These are phyloP conservation scores for Metellina segmentata DNA, from an alignment of 2,888 invertebrate genomes.

Conservation along the genomic window DNA sequence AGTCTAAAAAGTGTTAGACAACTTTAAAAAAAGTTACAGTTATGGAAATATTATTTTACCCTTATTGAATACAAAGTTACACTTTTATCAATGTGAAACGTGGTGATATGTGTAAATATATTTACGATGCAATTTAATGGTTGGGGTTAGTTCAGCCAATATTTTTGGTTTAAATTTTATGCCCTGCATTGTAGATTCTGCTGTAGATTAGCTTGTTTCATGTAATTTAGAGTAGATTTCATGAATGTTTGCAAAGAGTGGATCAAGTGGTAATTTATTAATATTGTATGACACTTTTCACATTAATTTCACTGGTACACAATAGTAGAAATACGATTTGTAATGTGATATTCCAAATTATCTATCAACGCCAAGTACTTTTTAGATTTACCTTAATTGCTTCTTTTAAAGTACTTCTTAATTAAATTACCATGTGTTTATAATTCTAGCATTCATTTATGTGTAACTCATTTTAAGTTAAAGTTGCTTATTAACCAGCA, in stretches of 20 bases:
- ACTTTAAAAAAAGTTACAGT: constrained; percentile 32
- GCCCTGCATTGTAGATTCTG: background rate
- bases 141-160: background rate
- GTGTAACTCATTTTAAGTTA: no score
- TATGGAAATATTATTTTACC: constrained; percentile 53
- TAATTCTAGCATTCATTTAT: no score
- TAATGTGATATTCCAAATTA: no score
- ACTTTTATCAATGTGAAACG: constrained; percentile 47
- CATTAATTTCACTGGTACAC: no score
- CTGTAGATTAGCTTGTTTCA: background rate
- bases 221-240: background rate
- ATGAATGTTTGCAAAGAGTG: background rate
- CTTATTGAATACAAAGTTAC: constrained; percentile 36
- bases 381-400: no score
- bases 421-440: no score
- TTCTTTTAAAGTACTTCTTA: no score
- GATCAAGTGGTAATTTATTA: no score
- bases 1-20: constrained; percentile 30
- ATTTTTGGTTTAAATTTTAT: background rate
- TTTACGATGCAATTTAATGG: background rate
- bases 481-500: no score
- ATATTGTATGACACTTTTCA: no score
- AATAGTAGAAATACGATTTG: no score
- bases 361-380: no score
- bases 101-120: constrained; percentile 31